Conservation (phyloP, 2,797 vertebrate species). For the Microctenopoma lineatum region DNA sequence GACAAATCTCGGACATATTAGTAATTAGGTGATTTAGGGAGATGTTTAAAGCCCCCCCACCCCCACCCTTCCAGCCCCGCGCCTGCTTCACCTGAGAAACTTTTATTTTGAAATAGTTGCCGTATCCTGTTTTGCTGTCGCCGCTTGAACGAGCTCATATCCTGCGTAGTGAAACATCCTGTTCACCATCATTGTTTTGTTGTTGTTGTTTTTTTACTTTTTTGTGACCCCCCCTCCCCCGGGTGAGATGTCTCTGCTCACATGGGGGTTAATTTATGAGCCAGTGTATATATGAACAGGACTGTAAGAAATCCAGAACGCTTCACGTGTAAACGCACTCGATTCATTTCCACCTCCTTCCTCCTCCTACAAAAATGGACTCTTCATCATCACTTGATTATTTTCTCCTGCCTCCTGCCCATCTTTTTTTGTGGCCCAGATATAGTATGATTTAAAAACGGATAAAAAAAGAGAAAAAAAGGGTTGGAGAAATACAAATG, state of each 20-base stretch:
- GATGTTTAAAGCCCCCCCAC: background rate
- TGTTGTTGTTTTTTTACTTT: too few species aligned
- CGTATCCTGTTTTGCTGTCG: background rate
- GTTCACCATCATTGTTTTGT: background rate
- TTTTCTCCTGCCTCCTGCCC: background rate
- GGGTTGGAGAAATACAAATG: constrained; percentile 87
- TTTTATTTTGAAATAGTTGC: background rate
- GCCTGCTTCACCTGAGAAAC: background rate
- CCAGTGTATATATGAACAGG: background rate
- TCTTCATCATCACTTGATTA: constrained; percentile 10
- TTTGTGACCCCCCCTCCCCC: background rate
- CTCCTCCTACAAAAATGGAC: background rate
- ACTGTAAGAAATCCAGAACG: background rate
- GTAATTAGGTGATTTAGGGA: too few species aligned
- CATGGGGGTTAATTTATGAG: background rate
- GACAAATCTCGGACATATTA: too few species aligned
- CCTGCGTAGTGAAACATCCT: background rate
- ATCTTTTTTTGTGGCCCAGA: constrained; percentile 67
- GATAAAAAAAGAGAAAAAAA: constrained; percentile 71
- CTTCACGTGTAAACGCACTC: constrained; percentile 54
- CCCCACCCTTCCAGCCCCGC: background rate
- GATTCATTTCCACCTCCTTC: background rate
- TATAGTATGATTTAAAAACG: constrained; percentile 77
- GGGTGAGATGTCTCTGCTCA: background rate
- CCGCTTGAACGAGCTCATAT: background rate